These are phyloP conservation scores for Tetrao urogallus DNA, from an alignment of 2,113 vertebrate genomes.

Conservation along the genomic window DNA sequence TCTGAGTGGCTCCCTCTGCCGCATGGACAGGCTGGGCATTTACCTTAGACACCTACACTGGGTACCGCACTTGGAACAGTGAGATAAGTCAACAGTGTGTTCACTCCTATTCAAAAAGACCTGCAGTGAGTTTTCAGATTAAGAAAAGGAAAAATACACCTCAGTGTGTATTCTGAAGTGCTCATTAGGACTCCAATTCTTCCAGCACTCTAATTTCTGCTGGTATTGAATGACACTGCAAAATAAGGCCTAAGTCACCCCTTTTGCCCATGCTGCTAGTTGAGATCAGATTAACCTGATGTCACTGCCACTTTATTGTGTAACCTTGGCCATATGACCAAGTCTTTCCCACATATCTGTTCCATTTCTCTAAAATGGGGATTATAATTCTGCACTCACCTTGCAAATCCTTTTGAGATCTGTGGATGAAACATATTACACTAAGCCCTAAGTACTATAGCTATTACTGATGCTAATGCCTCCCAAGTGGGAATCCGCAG, in stretches of 20 bases:
- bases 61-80: not conserved
- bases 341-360: not conserved
- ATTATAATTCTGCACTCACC: not conserved
- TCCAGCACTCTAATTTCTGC: not conserved
- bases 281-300: not conserved
- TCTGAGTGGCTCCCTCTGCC: not conserved
- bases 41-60: not conserved
- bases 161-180: not conserved
- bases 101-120: not conserved
- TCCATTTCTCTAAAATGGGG: not conserved
- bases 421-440: not conserved
- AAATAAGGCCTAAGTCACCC: not conserved
- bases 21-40: not conserved
- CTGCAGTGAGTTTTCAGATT: not conserved
- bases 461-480: conserved; percentile 25
- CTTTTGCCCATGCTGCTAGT: not conserved
- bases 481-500: not conserved
- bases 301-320: not conserved
- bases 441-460: not conserved
- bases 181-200: not conserved
- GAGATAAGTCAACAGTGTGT: not conserved
- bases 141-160: not conserved
- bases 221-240: not conserved
- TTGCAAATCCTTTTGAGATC: not conserved
- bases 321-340: not conserved